These are phyloP conservation scores for Poecilia gillii DNA, from an alignment of 2,797 vertebrate species.

Conservation along the genomic window DNA sequence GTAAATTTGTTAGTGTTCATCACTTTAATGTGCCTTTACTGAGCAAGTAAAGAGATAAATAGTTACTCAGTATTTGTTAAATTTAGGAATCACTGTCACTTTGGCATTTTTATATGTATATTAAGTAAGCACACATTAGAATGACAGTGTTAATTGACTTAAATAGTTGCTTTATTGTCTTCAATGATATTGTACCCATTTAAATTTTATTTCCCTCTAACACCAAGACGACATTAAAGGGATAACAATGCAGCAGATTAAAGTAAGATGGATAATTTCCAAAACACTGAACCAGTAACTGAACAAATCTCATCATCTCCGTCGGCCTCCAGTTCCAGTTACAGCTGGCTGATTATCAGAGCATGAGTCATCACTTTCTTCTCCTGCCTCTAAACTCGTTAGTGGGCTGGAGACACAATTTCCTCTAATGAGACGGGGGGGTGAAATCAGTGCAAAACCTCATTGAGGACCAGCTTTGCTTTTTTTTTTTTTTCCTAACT, in stretches of 20 bases:
- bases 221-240: not conserved
- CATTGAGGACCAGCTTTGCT: constrained; percentile 13
- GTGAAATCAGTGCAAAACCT: constrained; percentile 21
- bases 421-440: constrained; percentile 35
- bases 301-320: constrained; percentile 7
- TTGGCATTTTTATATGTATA: not conserved
- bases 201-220: not conserved
- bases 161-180: not conserved
- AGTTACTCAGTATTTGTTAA: not conserved
- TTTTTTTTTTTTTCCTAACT: not conserved
- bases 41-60: not conserved
- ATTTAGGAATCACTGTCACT: not conserved
- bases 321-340: constrained; percentile 24
- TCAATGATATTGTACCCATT: not conserved
- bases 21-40: not conserved
- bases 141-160: not conserved
- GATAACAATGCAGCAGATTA: not conserved
- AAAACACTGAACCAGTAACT: constrained; percentile 18
- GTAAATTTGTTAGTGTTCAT: not conserved
- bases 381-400: constrained; percentile 16
- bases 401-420: constrained; percentile 36
- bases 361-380: constrained; percentile 31
- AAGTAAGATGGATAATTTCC: not conserved
- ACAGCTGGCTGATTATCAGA: constrained; percentile 25
- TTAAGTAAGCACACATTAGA: not conserved